A percentile compares a stretch with the other conserved stretches of the same genome.
Conservation (phyloP, 2,797 vertebrate genomes). For the Sparidentex hasta region DNA sequence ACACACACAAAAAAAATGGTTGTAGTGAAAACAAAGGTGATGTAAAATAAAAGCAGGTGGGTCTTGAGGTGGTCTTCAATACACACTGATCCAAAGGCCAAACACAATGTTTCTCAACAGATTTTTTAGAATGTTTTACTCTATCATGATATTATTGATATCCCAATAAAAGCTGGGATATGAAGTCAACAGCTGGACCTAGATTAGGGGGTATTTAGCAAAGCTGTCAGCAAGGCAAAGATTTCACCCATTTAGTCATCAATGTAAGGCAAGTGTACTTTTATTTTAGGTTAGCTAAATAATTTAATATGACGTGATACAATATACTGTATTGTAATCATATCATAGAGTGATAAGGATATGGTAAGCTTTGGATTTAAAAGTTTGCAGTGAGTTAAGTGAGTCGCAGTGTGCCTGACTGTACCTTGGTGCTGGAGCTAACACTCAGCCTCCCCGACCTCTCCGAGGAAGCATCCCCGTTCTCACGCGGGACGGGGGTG, state of each 20-base stretch:
- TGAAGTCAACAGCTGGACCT: background rate
- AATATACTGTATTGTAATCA: background rate
- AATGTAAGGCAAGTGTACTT: background rate
- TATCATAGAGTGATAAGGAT: background rate
- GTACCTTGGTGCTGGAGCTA: slow-evolving; percentile 77
- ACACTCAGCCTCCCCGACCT: slow-evolving; percentile 73
- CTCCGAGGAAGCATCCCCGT: slow-evolving; percentile 72
- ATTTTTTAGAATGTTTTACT: background rate
- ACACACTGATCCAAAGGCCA: background rate
- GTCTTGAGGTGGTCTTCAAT: background rate
- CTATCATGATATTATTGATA: background rate
- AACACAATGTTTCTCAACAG: background rate
- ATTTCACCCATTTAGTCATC: background rate
- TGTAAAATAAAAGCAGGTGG: background rate
- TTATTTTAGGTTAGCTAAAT: background rate
- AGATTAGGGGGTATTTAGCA: background rate
- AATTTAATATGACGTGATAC: background rate
- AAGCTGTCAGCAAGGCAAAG: too few species aligned
- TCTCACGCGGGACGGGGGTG: slow-evolving; percentile 69
- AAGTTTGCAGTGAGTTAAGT: background rate
- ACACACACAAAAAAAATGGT: background rate
- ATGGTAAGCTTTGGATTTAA: too few species aligned
- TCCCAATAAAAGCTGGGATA: too few species aligned
- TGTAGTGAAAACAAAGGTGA: background rate
- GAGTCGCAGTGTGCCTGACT: background rate